A percentile compares a stretch with the other conserved stretches of the same genome.
Conservation (phyloP, 2,113 vertebrate species). For the Stictonetta naevosa region DNA sequence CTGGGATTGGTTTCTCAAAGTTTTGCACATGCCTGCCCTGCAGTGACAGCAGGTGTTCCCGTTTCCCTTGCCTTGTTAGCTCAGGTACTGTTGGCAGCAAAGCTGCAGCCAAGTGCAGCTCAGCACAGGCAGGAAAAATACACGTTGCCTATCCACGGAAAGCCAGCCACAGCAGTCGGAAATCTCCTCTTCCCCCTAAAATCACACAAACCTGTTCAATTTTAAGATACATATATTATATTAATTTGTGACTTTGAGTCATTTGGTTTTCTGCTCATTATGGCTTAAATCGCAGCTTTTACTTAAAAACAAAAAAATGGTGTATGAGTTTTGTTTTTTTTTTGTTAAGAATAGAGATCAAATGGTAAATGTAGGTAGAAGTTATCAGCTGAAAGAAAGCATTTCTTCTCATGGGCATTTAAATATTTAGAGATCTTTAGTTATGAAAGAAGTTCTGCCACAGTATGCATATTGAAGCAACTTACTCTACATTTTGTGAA, state of each 20-base stretch:
- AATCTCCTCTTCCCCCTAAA: background rate
- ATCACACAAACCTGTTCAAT: background rate
- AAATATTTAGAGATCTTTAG: background rate
- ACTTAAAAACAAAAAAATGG: rapidly evolving
- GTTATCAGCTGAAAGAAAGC: background rate
- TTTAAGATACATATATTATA: background rate
- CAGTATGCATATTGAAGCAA: background rate
- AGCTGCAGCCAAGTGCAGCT: background rate
- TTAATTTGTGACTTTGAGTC: background rate
- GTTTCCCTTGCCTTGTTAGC: background rate
- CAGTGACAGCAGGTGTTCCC: background rate
- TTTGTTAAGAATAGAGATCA: background rate
- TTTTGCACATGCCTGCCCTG: background rate
- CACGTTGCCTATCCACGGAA: background rate
- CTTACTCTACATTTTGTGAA: background rate
- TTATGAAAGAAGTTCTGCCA: background rate
- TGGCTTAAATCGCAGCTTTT: background rate
- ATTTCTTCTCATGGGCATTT: background rate
- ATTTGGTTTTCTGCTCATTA: background rate
- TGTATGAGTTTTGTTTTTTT: background rate
- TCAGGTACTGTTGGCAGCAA: background rate
- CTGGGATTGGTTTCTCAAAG: background rate
- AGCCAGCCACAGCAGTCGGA: background rate
- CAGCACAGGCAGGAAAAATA: rapidly evolving
- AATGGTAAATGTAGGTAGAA: background rate